phyloP scores from a whole-genome alignment of 2,888 invertebrate species.

The Stenoptilia bipunctidactyla region DNA sequence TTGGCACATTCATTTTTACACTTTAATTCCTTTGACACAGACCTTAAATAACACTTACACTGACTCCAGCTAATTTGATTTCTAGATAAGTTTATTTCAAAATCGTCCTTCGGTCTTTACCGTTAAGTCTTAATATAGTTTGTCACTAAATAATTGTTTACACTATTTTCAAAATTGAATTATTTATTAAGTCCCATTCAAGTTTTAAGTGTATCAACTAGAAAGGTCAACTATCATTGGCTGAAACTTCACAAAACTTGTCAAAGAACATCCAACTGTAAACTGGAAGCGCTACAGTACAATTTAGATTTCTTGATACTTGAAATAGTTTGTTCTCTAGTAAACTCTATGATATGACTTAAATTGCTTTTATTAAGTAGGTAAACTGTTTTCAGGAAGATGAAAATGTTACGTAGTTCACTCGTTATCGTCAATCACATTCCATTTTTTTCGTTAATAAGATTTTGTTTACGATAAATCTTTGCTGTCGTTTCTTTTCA shows the following conservation, averaged over 20 bases:
- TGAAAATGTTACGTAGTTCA: neutral
- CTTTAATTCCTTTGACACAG: neutral
- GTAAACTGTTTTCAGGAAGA: too few species aligned
- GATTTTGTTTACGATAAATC: neutral
- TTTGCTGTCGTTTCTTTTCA: neutral
- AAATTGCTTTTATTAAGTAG: neutral
- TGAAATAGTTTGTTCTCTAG: neutral
- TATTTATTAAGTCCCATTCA: neutral
- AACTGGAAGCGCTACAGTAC: neutral
- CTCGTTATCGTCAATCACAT: neutral
- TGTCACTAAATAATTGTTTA: too few species aligned
- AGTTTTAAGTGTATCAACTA: neutral
- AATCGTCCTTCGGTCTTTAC: too few species aligned
- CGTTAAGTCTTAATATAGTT: too few species aligned
- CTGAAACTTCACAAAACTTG: neutral
- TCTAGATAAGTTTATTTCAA: too few species aligned
- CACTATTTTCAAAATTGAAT: too few species aligned
- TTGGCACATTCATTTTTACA: constrained; percentile 39
- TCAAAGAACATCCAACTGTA: neutral
- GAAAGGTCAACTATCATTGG: neutral
- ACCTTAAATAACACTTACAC: too few species aligned
- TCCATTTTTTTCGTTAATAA: neutral
- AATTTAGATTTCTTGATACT: neutral
- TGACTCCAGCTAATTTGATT: too few species aligned
- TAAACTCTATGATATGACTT: neutral